These are phyloP conservation scores for Diacarnus erythraeanus DNA, from an alignment of 37 sponge, comb jelly and placozoan genomes.

Conservation along the genomic window DNA sequence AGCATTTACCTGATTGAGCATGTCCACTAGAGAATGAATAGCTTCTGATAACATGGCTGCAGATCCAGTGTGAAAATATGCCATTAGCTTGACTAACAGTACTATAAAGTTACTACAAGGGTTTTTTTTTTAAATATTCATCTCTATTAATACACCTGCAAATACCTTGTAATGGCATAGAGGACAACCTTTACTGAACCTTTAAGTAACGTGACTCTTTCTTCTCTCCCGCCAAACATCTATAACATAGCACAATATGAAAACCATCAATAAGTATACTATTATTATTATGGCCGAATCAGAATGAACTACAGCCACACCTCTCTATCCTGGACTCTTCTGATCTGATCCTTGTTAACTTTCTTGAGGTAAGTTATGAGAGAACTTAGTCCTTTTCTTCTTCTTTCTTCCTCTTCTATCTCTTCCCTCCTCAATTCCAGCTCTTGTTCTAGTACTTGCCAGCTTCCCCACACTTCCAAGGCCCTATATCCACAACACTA, in stretches of 20 bases:
- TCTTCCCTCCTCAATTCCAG: conserved; percentile 27
- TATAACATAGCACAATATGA: conserved; percentile 1
- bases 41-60: conserved; percentile 96
- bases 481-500: conserved; percentile 50
- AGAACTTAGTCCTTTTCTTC: conserved; percentile 63
- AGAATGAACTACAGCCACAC: too few relatives aligned
- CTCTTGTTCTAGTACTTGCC: conserved; percentile 67
- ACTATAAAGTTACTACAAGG: conserved; percentile 81
- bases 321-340: conserved; percentile 60
- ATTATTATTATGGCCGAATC: too few relatives aligned
- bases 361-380: conserved; percentile 87
- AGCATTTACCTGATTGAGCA: conserved; percentile 84
- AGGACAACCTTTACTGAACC: conserved; percentile 89
- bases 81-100: conserved; percentile 72
- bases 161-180: conserved; percentile 82
- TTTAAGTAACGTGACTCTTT: conserved; percentile 59
- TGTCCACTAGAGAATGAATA: conserved; percentile 93
- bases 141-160: background rate
- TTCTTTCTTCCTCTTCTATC: conserved; percentile 69
- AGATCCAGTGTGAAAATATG: conserved; percentile 93
- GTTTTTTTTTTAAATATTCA: background rate
- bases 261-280: too few relatives aligned
- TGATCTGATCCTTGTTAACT: conserved; percentile 43
- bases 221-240: conserved; percentile 69
- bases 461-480: conserved; percentile 90